These are phyloP conservation scores for Hemichromis elongatus DNA, from an alignment of 2,113 vertebrate genomes.

Conservation along the genomic window DNA sequence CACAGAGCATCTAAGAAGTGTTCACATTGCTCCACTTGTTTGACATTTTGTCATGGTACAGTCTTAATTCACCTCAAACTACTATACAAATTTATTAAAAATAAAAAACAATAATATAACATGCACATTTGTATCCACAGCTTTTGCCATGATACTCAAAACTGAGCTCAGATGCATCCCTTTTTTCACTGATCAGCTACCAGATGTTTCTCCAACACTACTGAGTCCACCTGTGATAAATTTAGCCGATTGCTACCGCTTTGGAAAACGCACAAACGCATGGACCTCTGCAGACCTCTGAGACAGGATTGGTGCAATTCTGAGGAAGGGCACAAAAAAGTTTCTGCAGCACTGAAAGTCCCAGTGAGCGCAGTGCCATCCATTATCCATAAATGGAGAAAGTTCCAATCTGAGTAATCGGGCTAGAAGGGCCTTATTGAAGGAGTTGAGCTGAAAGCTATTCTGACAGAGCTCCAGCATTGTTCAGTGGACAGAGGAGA, in stretches of 20 bases:
- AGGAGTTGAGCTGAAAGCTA: not conserved
- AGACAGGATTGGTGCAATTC: not conserved
- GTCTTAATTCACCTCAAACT: not conserved
- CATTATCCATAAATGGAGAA: not conserved
- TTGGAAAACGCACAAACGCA: not conserved
- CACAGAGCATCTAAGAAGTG: not conserved
- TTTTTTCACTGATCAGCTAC: not conserved
- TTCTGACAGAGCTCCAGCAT: not conserved
- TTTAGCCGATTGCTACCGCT: not conserved
- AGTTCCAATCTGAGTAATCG: not conserved
- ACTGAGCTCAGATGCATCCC: not conserved
- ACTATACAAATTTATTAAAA: not conserved
- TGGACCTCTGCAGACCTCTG: not conserved
- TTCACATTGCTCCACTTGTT: not conserved
- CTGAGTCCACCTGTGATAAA: not conserved
- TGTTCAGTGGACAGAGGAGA: not conserved
- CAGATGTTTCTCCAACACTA: not conserved
- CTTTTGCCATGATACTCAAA: not conserved
- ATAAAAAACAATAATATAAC: not conserved
- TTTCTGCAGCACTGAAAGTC: not conserved
- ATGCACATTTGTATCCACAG: not conserved
- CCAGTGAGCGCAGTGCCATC: not conserved
- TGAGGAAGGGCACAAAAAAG: not conserved
- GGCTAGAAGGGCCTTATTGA: not conserved
- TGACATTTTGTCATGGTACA: not conserved